Evolutionary conservation across 2,797 vertebrate genomes (phyloP), one percentile per base, ranked within the genome.

Genomic region (Meriones psammophilus): DNA sequence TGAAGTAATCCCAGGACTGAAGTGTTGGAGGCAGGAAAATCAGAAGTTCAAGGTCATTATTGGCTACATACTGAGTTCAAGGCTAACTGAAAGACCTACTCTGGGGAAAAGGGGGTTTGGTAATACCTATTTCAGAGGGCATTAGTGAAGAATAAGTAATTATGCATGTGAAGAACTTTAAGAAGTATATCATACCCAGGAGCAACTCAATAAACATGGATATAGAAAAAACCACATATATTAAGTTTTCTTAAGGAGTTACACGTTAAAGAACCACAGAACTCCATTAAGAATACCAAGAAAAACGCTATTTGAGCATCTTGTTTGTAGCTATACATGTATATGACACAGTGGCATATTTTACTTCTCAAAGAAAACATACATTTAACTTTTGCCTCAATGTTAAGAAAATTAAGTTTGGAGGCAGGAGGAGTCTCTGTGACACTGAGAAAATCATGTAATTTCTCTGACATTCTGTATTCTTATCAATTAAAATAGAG

Each of bases 361-460:
- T 88, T 77, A 92, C 66, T 91, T 89, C 56, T 93, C 60, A 95
- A 84, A 96, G 76, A 87, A 95, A 95, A 92, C 30, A 87, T n/a
- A 50, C 24, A 89, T 66, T 92, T 84, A 94, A 86, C 92, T 94
- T 1, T 85, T 84, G 77, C 39, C 24, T 30, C 77, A 96, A 94
- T 91, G 33, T 54, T 93, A 95, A 87, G 74, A 92, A 95, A 86
- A 78, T 78, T 88, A 85, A 93, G 20, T 93, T 85, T 79, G 22
- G 18, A 95, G 74, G 73, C 26, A n/a, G 94, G 86, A 77, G 36
- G n/a, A 88, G 42, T 78, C n/a, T 73, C 22, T 24, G 36, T 79
- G 36, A 78, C 28, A 64, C 2, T 64, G 36, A 90, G 13, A 18
- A 96, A 94, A 42, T 33, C 68, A 88, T 17, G 28, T 66, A 69